Evolutionary conservation across 2,113 vertebrate genomes (phyloP), one percentile per base, ranked within the genome.

Genomic region (Platycercus adscitus): DNA sequence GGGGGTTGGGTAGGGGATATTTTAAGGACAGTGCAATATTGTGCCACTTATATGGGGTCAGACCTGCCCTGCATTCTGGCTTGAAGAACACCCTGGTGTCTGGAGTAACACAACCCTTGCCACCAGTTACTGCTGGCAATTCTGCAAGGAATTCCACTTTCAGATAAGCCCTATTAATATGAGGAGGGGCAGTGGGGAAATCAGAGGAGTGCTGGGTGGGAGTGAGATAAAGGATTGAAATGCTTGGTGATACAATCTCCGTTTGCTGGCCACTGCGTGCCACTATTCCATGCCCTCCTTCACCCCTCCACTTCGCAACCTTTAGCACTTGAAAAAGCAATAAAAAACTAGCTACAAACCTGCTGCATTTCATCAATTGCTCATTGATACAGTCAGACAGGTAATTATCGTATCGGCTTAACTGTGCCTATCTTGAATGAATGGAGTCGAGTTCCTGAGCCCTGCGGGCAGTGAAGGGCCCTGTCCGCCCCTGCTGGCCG

Each of bases 201-300:
- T 46, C 39, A 60, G 31, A 41, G 58, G 17, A 49, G 29, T 6
- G 6, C 25, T 33, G 56, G 19, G 9, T 65, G 16, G 31, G 31
- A 72, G 41, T 43, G 52, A 85, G 14, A 10, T 44, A 66, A 80
- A 63, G 78, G 23, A 29, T 13, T 0, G 0, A 68, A 58, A 2
- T 24, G 33, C 17, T 23, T 29, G 39, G 31, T 2, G 24, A 4
- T 2, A 29, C 46, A 35, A 31, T 47, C 35, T 65, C 37, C 0
- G 1, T 31, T 17, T 1, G 1, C 47, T 61, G 76, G 66, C 33
- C 6, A 1, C 31, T 43, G 29, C 1, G 0, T 70, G 53, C 41
- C 63, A 15, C 26, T n/a, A 23, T 29, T 16, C 35, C 63, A 7
- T 44, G 17, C 24, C 4, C 19, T 9, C 28, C 17, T 14, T 29